phyloP scores from a whole-genome alignment of 2,797 vertebrate species.

The Craterocephalus amniculus region DNA sequence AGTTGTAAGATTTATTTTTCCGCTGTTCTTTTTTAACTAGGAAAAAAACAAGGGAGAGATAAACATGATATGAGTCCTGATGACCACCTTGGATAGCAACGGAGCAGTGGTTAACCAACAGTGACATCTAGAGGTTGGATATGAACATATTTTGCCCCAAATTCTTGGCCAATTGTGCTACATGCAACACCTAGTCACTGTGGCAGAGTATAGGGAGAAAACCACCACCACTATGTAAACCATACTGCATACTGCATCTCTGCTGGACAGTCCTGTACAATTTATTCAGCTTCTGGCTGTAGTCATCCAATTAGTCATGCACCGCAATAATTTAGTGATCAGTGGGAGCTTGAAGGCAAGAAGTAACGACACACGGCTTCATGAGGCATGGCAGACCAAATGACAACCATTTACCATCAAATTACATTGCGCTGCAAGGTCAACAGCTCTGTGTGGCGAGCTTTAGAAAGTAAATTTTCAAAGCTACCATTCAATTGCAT shows the following conservation, averaged over 20 bases:
- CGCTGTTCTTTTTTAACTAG: slow-evolving; percentile 65
- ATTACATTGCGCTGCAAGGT: slow-evolving; percentile 77
- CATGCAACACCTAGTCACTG: slow-evolving; percentile 3
- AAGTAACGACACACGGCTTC: slow-evolving; percentile 77
- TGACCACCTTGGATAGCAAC: slow-evolving; percentile 43
- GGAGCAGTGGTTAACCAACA: slow-evolving; percentile 63
- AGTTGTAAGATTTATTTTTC: slow-evolving; percentile 71
- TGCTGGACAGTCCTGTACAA: slow-evolving; percentile 46
- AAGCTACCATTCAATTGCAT: slow-evolving; percentile 45
- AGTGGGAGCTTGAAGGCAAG: slow-evolving; percentile 71
- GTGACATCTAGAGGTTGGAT: slow-evolving; percentile 74
- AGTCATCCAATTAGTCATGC: slow-evolving; percentile 80
- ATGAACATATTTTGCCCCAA: slow-evolving; percentile 28
- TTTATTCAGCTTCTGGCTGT: slow-evolving; percentile 55
- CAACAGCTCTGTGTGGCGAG: slow-evolving; percentile 61
- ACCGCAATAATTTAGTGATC: slow-evolving; percentile 77
- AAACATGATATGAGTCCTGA: slow-evolving; percentile 58
- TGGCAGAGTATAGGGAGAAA: not conserved
- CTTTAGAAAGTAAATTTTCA: slow-evolving; percentile 41
- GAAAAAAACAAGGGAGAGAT: slow-evolving; percentile 61
- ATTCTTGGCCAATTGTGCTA: slow-evolving; percentile 12
- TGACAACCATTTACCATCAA: slow-evolving; percentile 76
- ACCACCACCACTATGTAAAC: slow-evolving; percentile 4
- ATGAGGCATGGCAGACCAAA: slow-evolving; percentile 79
- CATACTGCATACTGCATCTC: slow-evolving; percentile 24